A percentile compares a stretch with the other conserved stretches of the same genome.
Conservation (phyloP, 53 echinoderm and acorn worm species). For the Patiria pectinifera region DNA sequence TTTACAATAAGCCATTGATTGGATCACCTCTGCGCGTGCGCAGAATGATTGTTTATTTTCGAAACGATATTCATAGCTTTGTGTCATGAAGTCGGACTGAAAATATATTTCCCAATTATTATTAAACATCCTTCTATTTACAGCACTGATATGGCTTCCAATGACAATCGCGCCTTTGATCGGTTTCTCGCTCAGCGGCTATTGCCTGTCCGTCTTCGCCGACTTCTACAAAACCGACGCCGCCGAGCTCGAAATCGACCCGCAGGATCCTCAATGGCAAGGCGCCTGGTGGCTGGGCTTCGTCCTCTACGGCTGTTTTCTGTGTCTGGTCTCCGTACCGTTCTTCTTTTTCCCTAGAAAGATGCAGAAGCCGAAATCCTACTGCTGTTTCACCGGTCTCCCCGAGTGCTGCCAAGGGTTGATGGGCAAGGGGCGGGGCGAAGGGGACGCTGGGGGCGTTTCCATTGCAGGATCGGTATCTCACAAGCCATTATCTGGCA, state of each 20-base stretch:
- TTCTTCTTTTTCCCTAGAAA: conserved; percentile 79
- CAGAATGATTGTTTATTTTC: too few relatives aligned
- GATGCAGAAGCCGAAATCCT: conserved; percentile 19
- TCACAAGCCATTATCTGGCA: not conserved
- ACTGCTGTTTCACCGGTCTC: conserved; percentile 4
- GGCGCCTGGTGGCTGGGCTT: conserved; percentile 97
- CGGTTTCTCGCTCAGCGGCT: conserved; percentile 56
- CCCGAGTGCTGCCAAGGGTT: conserved; percentile 10
- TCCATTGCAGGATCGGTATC: not conserved
- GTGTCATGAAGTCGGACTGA: not conserved
- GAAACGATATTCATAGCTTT: too few relatives aligned
- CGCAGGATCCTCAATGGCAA: conserved; percentile 78
- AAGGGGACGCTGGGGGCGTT: not conserved
- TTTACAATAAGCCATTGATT: too few relatives aligned
- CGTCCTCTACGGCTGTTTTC: conserved; percentile 68
- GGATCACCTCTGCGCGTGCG: too few relatives aligned
- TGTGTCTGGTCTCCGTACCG: conserved; percentile 64
- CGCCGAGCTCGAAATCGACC: conserved; percentile 20
- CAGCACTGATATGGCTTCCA: conserved; percentile 49
- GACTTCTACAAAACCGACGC: conserved; percentile 68
- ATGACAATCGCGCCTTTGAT: conserved; percentile 38
- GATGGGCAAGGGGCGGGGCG: not conserved
- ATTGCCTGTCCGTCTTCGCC: conserved; percentile 60
- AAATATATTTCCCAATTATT: not conserved
- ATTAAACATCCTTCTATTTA: not conserved